A percentile compares a stretch with the other conserved stretches of the same genome.
Conservation (phyloP, 2,888 invertebrate genomes). For the Nemotelus nigrinus region DNA sequence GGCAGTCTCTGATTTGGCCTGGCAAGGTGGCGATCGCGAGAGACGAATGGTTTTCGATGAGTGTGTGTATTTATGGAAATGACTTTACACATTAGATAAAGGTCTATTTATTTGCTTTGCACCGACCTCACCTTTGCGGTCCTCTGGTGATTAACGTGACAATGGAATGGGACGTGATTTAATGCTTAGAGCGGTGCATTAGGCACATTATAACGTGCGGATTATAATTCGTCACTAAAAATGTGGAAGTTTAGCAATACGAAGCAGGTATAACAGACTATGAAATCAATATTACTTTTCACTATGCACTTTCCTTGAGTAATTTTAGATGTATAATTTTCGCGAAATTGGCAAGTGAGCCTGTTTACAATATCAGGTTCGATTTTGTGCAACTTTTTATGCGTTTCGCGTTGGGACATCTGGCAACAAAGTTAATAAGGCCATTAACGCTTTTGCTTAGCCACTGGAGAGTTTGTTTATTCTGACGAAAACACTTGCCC, state of each 20-base stretch:
- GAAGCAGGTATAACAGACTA: too few relatives aligned
- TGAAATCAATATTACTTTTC: too few relatives aligned
- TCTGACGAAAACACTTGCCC: slow-evolving; percentile 30
- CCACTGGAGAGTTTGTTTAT: slow-evolving; percentile 14
- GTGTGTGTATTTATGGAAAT: slow-evolving; percentile 28
- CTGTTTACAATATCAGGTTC: too few relatives aligned
- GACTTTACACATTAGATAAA: slow-evolving; percentile 41
- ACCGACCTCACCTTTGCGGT: slow-evolving; percentile 40
- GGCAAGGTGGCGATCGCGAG: slow-evolving; percentile 1
- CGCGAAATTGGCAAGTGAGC: too few relatives aligned
- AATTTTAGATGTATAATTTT: too few relatives aligned
- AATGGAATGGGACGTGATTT: slow-evolving; percentile 34
- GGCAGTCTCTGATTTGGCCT: too few relatives aligned
- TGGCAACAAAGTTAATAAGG: too few relatives aligned
- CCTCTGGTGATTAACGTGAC: slow-evolving; percentile 36
- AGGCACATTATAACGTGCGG: slow-evolving; percentile 13
- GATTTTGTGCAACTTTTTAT: too few relatives aligned
- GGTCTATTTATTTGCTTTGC: slow-evolving; percentile 41
- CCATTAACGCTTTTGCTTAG: too few relatives aligned
- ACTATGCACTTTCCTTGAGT: too few relatives aligned
- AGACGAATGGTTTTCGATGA: slow-evolving; percentile 15
- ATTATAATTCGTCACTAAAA: not conserved
- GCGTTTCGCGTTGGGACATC: too few relatives aligned
- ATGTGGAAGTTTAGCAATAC: too few relatives aligned
- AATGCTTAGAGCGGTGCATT: slow-evolving; percentile 18